Conservation (phyloP, 1,140 invertebrate genomes). For the Heliothis virescens region DNA sequence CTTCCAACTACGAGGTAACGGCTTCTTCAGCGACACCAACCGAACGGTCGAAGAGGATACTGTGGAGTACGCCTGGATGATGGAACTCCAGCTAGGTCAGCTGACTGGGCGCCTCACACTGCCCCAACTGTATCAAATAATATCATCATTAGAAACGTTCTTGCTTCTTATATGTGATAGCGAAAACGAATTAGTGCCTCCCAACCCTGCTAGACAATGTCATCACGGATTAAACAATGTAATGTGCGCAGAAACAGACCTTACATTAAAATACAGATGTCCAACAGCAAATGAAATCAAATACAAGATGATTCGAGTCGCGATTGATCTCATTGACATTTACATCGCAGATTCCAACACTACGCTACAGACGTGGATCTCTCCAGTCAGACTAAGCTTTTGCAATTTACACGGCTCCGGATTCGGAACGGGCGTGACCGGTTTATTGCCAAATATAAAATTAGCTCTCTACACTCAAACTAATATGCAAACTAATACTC, state of each 20-base stretch:
- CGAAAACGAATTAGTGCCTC: conserved; percentile 95
- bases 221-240: conserved; percentile 94
- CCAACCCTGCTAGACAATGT: conserved; percentile 92
- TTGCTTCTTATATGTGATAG: conserved; percentile 94
- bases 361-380: conserved; percentile 95
- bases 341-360: conserved; percentile 96
- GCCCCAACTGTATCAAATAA: conserved; percentile 94
- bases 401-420: conserved; percentile 98
- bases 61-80: conserved; percentile 98
- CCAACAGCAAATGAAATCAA: conserved; percentile 97
- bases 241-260: conserved; percentile 91
- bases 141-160: conserved; percentile 96
- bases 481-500: conserved; percentile 79
- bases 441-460: conserved; percentile 91
- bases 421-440: conserved; percentile 96
- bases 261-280: conserved; percentile 91
- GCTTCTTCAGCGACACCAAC: conserved; percentile 98
- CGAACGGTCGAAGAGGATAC: conserved; percentile 96
- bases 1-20: conserved; percentile 96
- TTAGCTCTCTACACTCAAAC: conserved; percentile 81
- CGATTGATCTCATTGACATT: conserved; percentile 96
- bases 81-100: conserved; percentile 94
- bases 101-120: conserved; percentile 92
- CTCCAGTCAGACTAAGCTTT: conserved; percentile 94
- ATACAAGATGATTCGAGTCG: conserved; percentile 96